A percentile compares a stretch with the other conserved stretches of the same genome.
These are phyloP conservation scores for Lepidochitona cinerea DNA, from an alignment of 2,888 invertebrate genomes.

Conservation along the genomic window DNA sequence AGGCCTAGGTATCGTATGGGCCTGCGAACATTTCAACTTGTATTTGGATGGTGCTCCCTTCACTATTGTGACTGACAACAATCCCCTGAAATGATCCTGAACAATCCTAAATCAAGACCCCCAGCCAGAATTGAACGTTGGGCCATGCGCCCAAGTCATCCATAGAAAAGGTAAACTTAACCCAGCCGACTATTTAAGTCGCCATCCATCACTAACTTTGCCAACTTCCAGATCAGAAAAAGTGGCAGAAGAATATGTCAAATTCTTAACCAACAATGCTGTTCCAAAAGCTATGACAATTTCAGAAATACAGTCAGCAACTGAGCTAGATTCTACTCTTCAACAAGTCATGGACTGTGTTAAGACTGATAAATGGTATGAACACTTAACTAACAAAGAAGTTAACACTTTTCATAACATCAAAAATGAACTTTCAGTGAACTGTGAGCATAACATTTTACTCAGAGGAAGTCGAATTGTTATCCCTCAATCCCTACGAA, in stretches of 20 bases:
- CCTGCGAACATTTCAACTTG: slow-evolving; percentile 29
- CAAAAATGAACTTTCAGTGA: neutral
- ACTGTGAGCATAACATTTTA: slow-evolving; percentile 12
- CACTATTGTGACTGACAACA: no score
- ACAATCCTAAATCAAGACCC: no score
- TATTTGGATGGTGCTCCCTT: slow-evolving; percentile 34
- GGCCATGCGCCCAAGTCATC: no score
- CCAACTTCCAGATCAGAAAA: no score
- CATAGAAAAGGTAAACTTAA: no score
- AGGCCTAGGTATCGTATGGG: slow-evolving; percentile 26
- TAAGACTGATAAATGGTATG: neutral
- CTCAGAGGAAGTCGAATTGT: slow-evolving; percentile 25
- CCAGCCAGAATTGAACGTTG: no score
- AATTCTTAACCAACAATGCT: no score
- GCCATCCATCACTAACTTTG: no score
- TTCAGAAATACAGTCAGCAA: neutral
- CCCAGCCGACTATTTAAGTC: no score
- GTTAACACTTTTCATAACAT: neutral
- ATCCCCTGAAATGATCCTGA: no score
- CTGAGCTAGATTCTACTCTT: neutral
- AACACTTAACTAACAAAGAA: neutral
- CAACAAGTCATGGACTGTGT: neutral
- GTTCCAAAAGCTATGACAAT: no score
- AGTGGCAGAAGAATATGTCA: no score
- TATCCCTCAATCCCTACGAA: slow-evolving; percentile 32